Conservation (phyloP, 2,797 vertebrate species). For the Typhlichthys subterraneus region DNA sequence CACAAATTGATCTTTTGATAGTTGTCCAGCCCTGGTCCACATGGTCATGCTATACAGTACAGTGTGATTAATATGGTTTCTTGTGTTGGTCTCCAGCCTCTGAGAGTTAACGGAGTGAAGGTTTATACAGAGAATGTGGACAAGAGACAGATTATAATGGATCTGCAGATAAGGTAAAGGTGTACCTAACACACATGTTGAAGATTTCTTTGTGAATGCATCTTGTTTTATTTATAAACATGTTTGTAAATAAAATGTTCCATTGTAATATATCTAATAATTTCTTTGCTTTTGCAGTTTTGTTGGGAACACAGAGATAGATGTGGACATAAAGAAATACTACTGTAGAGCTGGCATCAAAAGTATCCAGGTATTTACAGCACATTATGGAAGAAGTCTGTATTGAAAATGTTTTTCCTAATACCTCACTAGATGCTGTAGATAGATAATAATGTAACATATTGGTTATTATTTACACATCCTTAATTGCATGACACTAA, state of each 20-base stretch:
- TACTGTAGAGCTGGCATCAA: slow-evolving; percentile 97
- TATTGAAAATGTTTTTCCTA: neutral
- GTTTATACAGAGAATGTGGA: slow-evolving; percentile 98
- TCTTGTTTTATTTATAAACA: no score
- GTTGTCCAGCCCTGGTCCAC: no score
- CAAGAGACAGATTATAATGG: slow-evolving; percentile 96
- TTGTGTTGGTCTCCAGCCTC: slow-evolving; percentile 78
- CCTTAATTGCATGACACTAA: no score
- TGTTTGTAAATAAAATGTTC: no score
- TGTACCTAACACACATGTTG: neutral
- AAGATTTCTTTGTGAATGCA: no score
- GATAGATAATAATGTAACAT: no score
- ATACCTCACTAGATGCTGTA: no score
- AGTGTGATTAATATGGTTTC: no score
- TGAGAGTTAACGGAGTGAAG: slow-evolving; percentile 95
- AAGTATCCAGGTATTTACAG: slow-evolving; percentile 87
- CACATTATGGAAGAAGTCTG: neutral
- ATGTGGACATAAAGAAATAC: slow-evolving; percentile 94
- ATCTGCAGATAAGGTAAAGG: slow-evolving; percentile 92
- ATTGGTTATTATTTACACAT: no score
- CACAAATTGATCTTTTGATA: no score
- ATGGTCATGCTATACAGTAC: no score
- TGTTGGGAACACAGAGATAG: slow-evolving; percentile 93
- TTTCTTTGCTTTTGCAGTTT: slow-evolving; percentile 77
- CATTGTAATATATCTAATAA: neutral